phyloP scores from a whole-genome alignment of 2,113 vertebrate species.

The Esox niger region DNA sequence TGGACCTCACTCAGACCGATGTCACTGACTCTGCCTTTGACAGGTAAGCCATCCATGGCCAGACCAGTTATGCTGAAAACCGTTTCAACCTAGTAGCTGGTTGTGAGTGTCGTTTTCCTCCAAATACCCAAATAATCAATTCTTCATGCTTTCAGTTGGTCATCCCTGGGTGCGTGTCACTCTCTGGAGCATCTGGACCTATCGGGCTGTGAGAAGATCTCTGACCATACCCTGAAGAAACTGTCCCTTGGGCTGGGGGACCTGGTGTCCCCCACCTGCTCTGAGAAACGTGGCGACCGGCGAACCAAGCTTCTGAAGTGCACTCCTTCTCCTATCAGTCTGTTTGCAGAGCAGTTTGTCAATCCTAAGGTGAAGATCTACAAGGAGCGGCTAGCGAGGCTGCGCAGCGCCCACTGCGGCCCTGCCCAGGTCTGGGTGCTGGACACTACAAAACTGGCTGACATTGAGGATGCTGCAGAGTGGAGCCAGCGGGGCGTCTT shows the following conservation, averaged over 20 bases:
- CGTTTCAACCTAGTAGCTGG: background rate
- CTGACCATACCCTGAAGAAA: conserved; percentile 83
- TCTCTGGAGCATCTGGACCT: conserved; percentile 88
- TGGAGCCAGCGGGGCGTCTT: conserved; percentile 79
- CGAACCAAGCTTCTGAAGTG: conserved; percentile 61
- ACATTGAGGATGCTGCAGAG: conserved; percentile 93
- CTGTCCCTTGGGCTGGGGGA: conserved; percentile 86
- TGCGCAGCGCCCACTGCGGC: conserved; percentile 32
- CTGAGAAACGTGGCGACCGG: conserved; percentile 37
- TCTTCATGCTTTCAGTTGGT: conserved; percentile 76
- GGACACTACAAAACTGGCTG: conserved; percentile 81
- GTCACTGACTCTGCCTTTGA: conserved; percentile 79
- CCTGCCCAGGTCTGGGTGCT: conserved; percentile 81
- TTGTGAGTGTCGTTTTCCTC: background rate
- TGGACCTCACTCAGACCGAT: conserved; percentile 94
- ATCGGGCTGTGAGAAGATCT: conserved; percentile 95
- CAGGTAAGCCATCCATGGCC: conserved; percentile 48
- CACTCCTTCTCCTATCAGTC: conserved; percentile 50
- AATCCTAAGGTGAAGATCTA: conserved; percentile 65
- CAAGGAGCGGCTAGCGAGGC: conserved; percentile 54
- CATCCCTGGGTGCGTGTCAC: conserved; percentile 78
- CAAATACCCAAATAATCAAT: background rate
- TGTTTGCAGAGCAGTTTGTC: conserved; percentile 61
- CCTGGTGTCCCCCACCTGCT: conserved; percentile 53
- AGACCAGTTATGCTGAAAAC: background rate